A percentile compares a stretch with the other conserved stretches of the same genome.
Evolutionary conservation across 2,797 vertebrate genomes (phyloP).

Genomic region (Cryptoblepharus egeriae): DNA sequence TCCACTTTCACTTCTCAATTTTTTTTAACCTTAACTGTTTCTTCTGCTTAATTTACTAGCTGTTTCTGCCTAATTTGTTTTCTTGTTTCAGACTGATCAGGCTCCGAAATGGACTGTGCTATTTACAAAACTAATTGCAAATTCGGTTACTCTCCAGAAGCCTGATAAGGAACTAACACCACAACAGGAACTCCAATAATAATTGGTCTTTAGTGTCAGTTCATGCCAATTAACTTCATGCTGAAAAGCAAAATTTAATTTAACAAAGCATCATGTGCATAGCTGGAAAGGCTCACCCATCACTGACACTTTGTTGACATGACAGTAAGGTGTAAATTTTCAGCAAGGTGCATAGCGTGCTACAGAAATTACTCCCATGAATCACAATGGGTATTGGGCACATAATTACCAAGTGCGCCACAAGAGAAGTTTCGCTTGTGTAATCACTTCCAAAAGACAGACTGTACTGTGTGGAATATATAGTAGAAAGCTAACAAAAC

Average conservation of each 20-base stretch:
- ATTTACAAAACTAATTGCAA: slow-evolving; percentile 57
- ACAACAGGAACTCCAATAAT: slow-evolving; percentile 44
- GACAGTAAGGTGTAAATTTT: neutral
- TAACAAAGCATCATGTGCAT: neutral
- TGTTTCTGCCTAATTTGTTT: slow-evolving; percentile 44
- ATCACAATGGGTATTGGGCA: neutral
- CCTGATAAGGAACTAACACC: slow-evolving; percentile 42
- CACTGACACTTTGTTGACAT: slow-evolving; percentile 5
- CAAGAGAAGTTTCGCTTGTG: neutral
- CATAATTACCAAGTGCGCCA: neutral
- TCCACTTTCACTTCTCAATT: neutral
- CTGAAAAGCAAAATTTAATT: slow-evolving; percentile 46
- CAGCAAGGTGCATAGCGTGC: neutral
- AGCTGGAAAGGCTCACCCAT: slow-evolving; percentile 15
- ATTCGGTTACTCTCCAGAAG: slow-evolving; percentile 40
- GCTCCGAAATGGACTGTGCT: slow-evolving; percentile 46
- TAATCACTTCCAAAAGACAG: slow-evolving; percentile 4
- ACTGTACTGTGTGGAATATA: fast-evolving
- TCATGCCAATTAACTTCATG: neutral
- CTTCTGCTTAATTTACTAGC: slow-evolving; percentile 32
- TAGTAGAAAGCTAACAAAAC: neutral
- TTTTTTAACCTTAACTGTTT: neutral
- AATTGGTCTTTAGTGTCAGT: slow-evolving; percentile 62
- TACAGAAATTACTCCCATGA: slow-evolving; percentile 13
- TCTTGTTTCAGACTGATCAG: slow-evolving; percentile 43